A percentile compares a stretch with the other conserved stretches of the same genome.
Evolutionary conservation across 2,888 invertebrate genomes (phyloP).

Genomic region (Trilocha varians): DNA sequence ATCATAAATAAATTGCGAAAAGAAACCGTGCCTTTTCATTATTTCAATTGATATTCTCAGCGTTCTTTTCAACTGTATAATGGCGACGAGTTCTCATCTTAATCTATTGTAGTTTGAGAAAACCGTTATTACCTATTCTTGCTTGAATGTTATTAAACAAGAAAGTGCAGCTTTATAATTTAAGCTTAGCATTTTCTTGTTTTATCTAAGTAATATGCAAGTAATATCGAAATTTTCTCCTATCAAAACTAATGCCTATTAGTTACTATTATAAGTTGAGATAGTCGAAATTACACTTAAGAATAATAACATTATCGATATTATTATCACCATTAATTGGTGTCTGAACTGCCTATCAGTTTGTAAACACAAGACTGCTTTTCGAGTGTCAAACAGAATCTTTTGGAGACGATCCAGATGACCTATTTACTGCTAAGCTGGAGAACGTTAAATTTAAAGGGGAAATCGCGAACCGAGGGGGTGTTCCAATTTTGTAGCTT

Average conservation of each 20-base stretch:
- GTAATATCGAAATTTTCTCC: no score
- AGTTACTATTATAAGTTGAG: background rate
- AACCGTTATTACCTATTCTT: background rate
- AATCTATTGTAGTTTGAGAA: background rate
- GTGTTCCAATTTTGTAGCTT: conserved; percentile 14
- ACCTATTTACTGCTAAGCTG: conserved; percentile 49
- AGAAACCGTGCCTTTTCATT: background rate
- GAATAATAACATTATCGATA: background rate
- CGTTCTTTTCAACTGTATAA: background rate
- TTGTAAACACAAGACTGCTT: conserved; percentile 35
- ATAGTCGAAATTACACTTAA: background rate
- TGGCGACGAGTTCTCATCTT: background rate
- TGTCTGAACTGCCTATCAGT: conserved; percentile 8
- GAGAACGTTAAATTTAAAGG: conserved; percentile 34
- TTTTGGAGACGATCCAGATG: conserved; percentile 63
- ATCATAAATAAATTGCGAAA: background rate
- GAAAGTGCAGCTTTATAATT: no score
- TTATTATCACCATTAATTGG: conserved; percentile 1
- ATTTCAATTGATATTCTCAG: background rate
- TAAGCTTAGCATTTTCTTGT: no score
- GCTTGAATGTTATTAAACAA: background rate
- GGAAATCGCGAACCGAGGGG: conserved; percentile 34
- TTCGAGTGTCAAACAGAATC: conserved; percentile 34
- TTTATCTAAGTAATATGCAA: no score
- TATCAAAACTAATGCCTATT: no score